Conservation (phyloP, 1,140 invertebrate species). For the Anagrus nilaparvatae region DNA sequence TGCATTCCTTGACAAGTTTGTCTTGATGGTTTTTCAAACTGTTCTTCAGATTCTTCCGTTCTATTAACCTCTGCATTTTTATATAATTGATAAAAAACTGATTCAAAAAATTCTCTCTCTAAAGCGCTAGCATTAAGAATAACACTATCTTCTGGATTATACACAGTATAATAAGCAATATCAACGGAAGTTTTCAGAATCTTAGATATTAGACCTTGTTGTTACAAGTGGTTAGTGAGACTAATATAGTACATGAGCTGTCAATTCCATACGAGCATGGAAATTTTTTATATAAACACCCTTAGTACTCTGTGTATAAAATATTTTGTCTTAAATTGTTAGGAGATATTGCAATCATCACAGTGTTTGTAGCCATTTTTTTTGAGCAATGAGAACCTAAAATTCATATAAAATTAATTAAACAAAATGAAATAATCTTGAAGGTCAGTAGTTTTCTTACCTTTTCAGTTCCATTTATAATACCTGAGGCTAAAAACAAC, state of each 20-base stretch:
- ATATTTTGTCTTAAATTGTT: no score
- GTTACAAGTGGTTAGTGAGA: conserved; percentile 96
- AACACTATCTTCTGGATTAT: conserved; percentile 97
- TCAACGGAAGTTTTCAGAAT: conserved; percentile 93
- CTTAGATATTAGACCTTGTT: conserved; percentile 85
- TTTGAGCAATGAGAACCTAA: no score
- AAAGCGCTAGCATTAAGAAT: conserved; percentile 95
- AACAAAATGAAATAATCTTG: no score
- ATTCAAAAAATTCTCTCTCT: conserved; percentile 94
- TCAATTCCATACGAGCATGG: conserved; percentile 95
- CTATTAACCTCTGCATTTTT: conserved; percentile 92
- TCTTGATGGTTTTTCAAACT: conserved; percentile 91
- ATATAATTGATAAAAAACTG: conserved; percentile 94
- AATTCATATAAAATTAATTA: no score
- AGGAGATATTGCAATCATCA: no score
- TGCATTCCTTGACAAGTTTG: conserved; percentile 91
- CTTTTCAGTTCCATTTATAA: no score
- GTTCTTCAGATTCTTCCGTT: conserved; percentile 87
- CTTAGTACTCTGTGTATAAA: no score
- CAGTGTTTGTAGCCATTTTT: no score
- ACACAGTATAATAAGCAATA: conserved; percentile 94
- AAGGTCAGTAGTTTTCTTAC: no score
- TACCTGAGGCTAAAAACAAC: no score
- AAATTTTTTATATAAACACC: conserved; percentile 97
- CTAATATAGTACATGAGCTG: conserved; percentile 93